Evolutionary conservation across 2,113 vertebrate genomes (phyloP), one percentile per base, ranked within the genome.

Genomic region (Isichthys henryi): DNA sequence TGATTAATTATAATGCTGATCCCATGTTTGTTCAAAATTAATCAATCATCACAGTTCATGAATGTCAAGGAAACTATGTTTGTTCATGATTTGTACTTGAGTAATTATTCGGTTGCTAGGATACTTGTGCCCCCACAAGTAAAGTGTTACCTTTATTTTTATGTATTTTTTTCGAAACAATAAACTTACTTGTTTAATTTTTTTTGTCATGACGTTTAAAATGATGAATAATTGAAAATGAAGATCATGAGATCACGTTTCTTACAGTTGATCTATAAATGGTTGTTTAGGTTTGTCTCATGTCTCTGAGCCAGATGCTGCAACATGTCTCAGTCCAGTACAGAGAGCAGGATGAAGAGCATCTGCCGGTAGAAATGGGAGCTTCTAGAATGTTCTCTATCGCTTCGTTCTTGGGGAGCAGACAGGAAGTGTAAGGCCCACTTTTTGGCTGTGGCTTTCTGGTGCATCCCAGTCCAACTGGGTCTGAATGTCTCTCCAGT

Each of bases 381-480:
- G 35, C 74, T 43, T 43, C 74, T 35, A 80, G 35, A 80, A 80
- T 19, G 74, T 19, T 13, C 35, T 35, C 31, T 80, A 3, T 80
- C 1, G 15, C 74, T 80, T 80, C 6, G 3, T 80, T 80, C 35
- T 80, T 80, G 31, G 92, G 91, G 27, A 88, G 70, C 58, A 58
- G 92, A 91, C 91, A 92, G 90, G 88, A 92, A 94, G 88, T 91
- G 92, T 92, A 87, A 87, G 90, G 88, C 27, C 77, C 70, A 87
- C 86, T 90, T 66, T 31, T 6, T n/a, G 90, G 89, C 90, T 90
- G 62, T 48, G 66, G 88, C 82, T 83, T 91, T 80, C 89, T 35
- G 31, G 31, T 39, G 70, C 70, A 77, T 39, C 70, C 35, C 31
- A 19, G 70, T 43, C 70, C 11, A 39, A 35, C 35, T 77, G 70